Conservation (phyloP, 2,888 invertebrate species). For the Baronia brevicornis region DNA sequence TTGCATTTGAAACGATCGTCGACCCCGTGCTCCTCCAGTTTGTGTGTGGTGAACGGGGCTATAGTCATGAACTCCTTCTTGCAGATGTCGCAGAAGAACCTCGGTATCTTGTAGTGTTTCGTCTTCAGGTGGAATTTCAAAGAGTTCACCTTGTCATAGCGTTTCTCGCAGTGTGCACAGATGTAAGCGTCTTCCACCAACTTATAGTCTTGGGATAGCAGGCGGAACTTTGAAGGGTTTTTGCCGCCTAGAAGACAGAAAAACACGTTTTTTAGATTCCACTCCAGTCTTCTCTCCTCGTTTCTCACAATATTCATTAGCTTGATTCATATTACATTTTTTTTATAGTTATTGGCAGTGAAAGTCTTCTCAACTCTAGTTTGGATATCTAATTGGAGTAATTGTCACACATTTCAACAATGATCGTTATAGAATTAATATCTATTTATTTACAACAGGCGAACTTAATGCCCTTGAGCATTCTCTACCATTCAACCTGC, state of each 20-base stretch:
- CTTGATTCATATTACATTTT: too few species aligned
- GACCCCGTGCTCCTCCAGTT: constrained; percentile 41
- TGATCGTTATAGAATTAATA: too few species aligned
- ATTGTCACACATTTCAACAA: too few species aligned
- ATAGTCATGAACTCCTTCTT: constrained; percentile 39
- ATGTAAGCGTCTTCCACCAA: constrained; percentile 30
- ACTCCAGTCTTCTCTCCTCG: too few species aligned
- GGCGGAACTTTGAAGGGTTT: constrained; percentile 32
- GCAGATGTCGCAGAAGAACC: constrained; percentile 37
- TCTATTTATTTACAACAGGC: too few species aligned
- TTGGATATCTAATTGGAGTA: too few species aligned
- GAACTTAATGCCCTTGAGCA: too few species aligned
- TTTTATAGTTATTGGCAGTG: too few species aligned
- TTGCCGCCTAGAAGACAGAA: constrained; percentile 39
- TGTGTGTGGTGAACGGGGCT: constrained; percentile 42
- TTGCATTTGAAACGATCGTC: constrained; percentile 53
- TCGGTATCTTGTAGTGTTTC: constrained; percentile 45
- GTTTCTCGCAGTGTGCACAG: constrained; percentile 41
- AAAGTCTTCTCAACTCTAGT: too few species aligned
- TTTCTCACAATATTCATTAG: too few species aligned
- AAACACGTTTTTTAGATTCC: too few species aligned
- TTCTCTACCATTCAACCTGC: too few species aligned
- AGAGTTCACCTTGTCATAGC: constrained; percentile 36
- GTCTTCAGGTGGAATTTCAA: constrained; percentile 42
- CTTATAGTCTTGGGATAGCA: constrained; percentile 38